Conservation (phyloP, 2,797 vertebrate genomes). For the Okamejei kenojei region DNA sequence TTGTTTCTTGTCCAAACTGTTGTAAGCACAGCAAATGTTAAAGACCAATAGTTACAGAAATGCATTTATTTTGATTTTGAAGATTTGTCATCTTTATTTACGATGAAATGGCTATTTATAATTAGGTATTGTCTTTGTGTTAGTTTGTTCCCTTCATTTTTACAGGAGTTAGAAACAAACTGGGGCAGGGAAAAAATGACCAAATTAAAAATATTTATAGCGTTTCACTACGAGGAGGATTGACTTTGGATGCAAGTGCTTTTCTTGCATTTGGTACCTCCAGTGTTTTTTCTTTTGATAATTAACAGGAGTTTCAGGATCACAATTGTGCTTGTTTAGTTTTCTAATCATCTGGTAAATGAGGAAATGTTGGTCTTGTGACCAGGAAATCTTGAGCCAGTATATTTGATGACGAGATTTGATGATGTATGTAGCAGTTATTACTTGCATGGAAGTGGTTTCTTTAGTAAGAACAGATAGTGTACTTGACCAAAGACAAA, state of each 20-base stretch:
- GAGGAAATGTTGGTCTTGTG: background rate
- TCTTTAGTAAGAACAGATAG: background rate
- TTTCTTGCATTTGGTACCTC: background rate
- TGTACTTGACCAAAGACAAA: background rate
- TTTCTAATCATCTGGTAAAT: too few relatives aligned
- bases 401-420: background rate
- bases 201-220: background rate
- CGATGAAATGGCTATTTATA: background rate
- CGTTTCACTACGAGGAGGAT: too few relatives aligned
- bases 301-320: too few relatives aligned
- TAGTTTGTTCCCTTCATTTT: background rate
- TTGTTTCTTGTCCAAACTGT: too few relatives aligned
- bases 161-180: background rate
- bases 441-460: background rate
- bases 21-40: too few relatives aligned
- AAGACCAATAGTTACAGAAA: too few relatives aligned
- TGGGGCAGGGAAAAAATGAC: too few relatives aligned
- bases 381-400: background rate
- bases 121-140: background rate
- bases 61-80: background rate
- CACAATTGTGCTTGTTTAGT: too few relatives aligned
- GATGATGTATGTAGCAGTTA: background rate
- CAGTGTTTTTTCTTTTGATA: background rate
- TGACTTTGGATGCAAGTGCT: background rate
- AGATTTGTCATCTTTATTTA: background rate